These are phyloP conservation scores for cattle (Bos taurus) DNA, from an alignment of 2,113 vertebrate species.

Conservation along the genomic window DNA sequence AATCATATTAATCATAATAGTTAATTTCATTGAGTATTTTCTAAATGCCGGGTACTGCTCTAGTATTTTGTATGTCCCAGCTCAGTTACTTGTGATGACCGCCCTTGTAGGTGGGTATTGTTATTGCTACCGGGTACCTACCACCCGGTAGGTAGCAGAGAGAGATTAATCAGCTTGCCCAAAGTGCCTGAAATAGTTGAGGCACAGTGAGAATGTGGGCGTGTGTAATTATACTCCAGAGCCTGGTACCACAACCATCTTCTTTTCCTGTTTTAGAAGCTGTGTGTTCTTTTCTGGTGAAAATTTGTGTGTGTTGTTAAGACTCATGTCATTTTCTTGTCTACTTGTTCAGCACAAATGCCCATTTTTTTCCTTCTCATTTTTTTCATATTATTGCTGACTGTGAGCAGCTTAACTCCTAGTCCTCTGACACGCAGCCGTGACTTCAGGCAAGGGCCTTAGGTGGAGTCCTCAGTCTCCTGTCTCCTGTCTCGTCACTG, in stretches of 20 bases:
- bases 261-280: neutral
- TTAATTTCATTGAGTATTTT: neutral
- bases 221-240: too few species aligned
- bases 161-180: neutral
- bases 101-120: too few species aligned
- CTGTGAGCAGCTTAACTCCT: neutral
- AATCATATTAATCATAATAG: neutral
- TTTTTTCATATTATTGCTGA: neutral
- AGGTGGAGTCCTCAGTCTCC: neutral
- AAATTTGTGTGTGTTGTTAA: neutral
- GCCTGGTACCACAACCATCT: neutral
- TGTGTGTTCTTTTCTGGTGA: neutral
- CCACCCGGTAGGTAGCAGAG: neutral
- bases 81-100: neutral
- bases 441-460: neutral
- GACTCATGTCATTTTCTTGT: neutral
- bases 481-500: neutral
- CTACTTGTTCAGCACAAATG: neutral
- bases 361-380: too few species aligned
- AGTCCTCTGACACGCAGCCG: accelerated
- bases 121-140: too few species aligned
- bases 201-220: neutral
- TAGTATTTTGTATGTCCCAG: neutral
- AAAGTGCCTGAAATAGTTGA: neutral
- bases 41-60: neutral